phyloP scores from a whole-genome alignment of 2,797 vertebrate species.

The Hephaestus fuliginosus region DNA sequence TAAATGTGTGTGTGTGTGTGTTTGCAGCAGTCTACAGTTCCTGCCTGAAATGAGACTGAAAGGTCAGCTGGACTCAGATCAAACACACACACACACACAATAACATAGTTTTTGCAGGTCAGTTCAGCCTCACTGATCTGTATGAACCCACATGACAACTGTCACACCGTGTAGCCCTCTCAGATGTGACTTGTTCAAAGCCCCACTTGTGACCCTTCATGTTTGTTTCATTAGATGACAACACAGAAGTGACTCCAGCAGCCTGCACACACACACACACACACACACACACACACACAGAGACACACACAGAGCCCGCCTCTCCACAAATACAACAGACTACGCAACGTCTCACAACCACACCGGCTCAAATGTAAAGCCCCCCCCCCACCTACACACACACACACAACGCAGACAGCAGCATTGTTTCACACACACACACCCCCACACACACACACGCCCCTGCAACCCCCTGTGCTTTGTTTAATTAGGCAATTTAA shows the following conservation, averaged over 20 bases:
- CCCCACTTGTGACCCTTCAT: background rate
- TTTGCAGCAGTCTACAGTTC: conserved; percentile 24
- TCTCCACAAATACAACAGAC: conserved; percentile 37
- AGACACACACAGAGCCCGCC: conserved; percentile 26
- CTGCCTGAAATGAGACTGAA: conserved; percentile 58
- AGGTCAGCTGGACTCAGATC: conserved; percentile 56
- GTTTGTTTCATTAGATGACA: conserved; percentile 27
- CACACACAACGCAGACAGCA: conserved; percentile 15
- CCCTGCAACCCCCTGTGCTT: conserved; percentile 20
- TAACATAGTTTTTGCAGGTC: conserved; percentile 23
- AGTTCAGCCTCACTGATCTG: background rate
- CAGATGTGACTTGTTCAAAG: conserved; percentile 1
- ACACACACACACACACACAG: too few relatives aligned
- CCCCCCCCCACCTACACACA: conserved; percentile 1
- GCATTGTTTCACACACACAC: background rate
- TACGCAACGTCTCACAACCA: conserved; percentile 44
- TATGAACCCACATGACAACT: conserved; percentile 22
- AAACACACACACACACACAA: conserved; percentile 19
- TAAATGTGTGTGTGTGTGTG: background rate
- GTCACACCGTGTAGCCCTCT: background rate
- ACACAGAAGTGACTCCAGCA: conserved; percentile 20
- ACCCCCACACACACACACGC: conserved; percentile 30
- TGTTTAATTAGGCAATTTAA: background rate
- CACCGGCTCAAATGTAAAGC: background rate
- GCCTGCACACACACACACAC: conserved; percentile 26